Evolutionary conservation across 1,140 invertebrate genomes (phyloP).

Genomic region (Caenorhabditis brenneri): DNA sequence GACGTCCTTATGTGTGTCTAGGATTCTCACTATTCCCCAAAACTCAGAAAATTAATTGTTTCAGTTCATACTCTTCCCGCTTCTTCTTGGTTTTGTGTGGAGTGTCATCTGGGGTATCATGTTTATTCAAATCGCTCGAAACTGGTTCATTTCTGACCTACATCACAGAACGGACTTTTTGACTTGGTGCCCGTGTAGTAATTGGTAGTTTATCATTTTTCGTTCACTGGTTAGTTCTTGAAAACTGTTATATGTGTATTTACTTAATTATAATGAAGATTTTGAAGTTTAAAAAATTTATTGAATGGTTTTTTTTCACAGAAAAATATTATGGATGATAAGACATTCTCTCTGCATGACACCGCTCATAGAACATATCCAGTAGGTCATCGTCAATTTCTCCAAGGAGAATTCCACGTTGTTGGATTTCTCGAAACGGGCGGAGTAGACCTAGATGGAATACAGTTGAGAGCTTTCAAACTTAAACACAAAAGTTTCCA

Average conservation of each 20-base stretch:
- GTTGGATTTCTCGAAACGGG: slow-evolving; percentile 53
- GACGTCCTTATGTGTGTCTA: too few relatives aligned
- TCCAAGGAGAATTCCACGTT: slow-evolving; percentile 49
- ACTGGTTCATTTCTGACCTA: slow-evolving; percentile 56
- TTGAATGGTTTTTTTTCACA: neutral
- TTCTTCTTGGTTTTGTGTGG: slow-evolving; percentile 54
- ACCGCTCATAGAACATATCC: slow-evolving; percentile 51
- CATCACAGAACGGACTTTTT: slow-evolving; percentile 50
- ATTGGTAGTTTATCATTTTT: slow-evolving; percentile 33
- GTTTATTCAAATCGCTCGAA: slow-evolving; percentile 56
- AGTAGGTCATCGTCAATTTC: slow-evolving; percentile 55
- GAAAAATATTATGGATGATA: neutral
- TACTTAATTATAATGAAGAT: neutral
- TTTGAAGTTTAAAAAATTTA: neutral
- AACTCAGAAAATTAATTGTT: neutral
- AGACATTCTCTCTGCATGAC: slow-evolving; percentile 22
- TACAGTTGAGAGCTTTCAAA: neutral
- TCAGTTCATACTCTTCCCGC: slow-evolving; percentile 45
- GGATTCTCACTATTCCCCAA: too few relatives aligned
- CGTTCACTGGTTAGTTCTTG: neutral
- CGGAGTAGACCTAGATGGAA: slow-evolving; percentile 49
- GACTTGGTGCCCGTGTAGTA: slow-evolving; percentile 52
- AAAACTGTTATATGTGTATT: too few relatives aligned
- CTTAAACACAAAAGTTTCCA: too few relatives aligned
- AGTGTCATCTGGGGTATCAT: slow-evolving; percentile 57